phyloP scores from a whole-genome alignment of 2,888 invertebrate genomes.

The Aphidoletes aphidimyza region DNA sequence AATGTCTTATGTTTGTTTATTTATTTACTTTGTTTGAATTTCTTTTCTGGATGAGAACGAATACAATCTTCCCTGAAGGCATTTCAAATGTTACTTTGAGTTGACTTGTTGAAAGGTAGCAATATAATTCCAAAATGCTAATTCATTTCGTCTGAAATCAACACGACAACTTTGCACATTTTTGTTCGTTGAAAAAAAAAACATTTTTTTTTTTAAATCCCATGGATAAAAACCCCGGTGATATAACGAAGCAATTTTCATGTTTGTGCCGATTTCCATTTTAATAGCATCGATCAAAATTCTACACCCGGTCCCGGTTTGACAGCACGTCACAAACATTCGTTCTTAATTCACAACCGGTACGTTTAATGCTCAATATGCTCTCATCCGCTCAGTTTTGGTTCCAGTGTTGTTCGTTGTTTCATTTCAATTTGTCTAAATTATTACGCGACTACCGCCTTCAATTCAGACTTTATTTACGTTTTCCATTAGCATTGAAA shows the following conservation, averaged over 20 bases:
- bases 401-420: not conserved
- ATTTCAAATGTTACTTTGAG: not conserved
- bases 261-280: not conserved
- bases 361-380: not conserved
- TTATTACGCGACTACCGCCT: not conserved
- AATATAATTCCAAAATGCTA: not conserved
- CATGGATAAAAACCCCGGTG: not conserved
- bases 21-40: not conserved
- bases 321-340: slow-evolving; percentile 47
- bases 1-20: not conserved
- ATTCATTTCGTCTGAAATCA: slow-evolving; percentile 13
- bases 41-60: not conserved
- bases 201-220: not conserved
- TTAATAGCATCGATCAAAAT: slow-evolving; percentile 52
- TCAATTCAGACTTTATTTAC: not conserved
- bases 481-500: slow-evolving; percentile 3
- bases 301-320: slow-evolving; percentile 7
- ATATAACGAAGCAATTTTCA: not conserved
- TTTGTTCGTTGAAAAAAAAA: not conserved
- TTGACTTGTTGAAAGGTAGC: not conserved
- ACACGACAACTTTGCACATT: slow-evolving; percentile 3
- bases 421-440: slow-evolving; percentile 30
- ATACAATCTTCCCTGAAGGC: slow-evolving; percentile 8
- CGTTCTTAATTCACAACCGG: not conserved
- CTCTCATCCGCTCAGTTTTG: not conserved